Percentiles rank a stretch among this genome's conserved stretches.
phyloP scores from a whole-genome alignment of 2,797 vertebrate genomes.

The Sparidentex hasta region DNA sequence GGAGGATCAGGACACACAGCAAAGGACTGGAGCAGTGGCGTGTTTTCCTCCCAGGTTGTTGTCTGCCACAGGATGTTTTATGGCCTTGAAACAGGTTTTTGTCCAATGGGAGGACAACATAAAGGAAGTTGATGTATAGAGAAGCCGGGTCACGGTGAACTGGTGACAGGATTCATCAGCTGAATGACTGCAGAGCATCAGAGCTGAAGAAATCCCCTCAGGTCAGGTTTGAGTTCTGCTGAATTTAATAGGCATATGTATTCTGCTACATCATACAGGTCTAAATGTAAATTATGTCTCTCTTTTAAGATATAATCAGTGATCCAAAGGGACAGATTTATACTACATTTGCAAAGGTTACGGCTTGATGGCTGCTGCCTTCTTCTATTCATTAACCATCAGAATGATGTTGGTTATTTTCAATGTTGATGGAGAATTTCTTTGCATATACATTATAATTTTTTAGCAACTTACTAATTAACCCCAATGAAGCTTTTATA shows the following conservation, averaged over 20 bases:
- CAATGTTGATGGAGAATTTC: background rate
- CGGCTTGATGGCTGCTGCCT: background rate
- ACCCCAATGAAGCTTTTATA: no score
- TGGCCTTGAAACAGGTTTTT: slow-evolving; percentile 58
- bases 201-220: background rate
- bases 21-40: background rate
- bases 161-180: slow-evolving; percentile 35
- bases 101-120: slow-evolving; percentile 33
- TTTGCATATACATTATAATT: background rate
- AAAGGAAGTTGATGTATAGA: slow-evolving; percentile 52
- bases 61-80: slow-evolving; percentile 66
- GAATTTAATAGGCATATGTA: background rate
- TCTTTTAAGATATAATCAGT: background rate
- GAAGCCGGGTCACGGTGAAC: slow-evolving; percentile 53
- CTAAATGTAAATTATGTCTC: background rate
- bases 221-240: background rate
- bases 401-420: background rate
- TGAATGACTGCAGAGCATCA: background rate
- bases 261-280: background rate
- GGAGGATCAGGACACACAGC: background rate
- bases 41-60: slow-evolving; percentile 52
- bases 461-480: background rate
- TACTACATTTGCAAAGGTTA: background rate
- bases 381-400: background rate
- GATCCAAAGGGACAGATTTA: background rate